These are phyloP conservation scores for Enhydra lutris DNA, from an alignment of 2,113 vertebrate genomes.

Conservation along the genomic window DNA sequence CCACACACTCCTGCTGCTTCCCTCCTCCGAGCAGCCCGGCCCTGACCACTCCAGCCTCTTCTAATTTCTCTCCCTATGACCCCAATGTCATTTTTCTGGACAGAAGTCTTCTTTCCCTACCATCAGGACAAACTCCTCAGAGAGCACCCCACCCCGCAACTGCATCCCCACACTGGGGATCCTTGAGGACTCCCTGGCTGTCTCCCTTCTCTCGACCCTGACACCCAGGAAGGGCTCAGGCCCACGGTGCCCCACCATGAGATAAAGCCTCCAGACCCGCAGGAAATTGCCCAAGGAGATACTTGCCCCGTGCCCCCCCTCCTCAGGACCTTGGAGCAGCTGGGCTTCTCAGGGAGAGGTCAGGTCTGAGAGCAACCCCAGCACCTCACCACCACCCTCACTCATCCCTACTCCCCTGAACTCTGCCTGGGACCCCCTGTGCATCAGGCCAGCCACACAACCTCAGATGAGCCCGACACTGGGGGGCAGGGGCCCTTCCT, in stretches of 20 bases:
- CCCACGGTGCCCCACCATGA: not conserved
- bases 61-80: not conserved
- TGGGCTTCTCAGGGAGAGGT: not conserved
- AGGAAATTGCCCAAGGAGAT: not conserved
- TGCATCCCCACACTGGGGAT: not conserved
- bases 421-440: not conserved
- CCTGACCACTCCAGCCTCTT: not conserved
- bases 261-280: not conserved
- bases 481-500: not conserved
- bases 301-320: not conserved
- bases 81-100: not conserved
- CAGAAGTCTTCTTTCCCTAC: not conserved
- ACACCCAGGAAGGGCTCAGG: not conserved
- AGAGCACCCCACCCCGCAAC: too few relatives aligned
- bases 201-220: not conserved
- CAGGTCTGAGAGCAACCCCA: not conserved
- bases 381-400: not conserved
- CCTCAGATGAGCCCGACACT: not conserved
- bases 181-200: not conserved
- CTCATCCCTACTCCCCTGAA: not conserved
- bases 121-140: not conserved
- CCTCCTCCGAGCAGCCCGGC: not conserved
- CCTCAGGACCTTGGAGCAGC: not conserved
- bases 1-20: not conserved
- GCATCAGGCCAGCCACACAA: not conserved